phyloP scores from a whole-genome alignment of 1,140 invertebrate genomes.

The Cyrtorhinus lividipennis region DNA sequence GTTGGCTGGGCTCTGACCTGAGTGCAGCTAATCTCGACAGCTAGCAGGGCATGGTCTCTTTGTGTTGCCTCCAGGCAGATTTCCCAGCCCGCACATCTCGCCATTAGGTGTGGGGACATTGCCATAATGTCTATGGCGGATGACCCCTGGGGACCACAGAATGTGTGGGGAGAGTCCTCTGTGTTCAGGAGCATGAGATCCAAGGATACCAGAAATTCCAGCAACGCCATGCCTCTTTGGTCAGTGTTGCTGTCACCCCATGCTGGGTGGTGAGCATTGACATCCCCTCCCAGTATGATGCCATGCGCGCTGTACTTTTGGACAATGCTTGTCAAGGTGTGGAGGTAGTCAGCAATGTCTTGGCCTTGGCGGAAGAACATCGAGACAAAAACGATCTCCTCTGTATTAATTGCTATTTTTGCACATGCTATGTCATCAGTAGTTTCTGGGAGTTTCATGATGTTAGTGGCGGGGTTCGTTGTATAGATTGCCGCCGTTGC shows the following conservation, averaged over 20 bases:
- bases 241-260: not conserved
- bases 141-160: not conserved
- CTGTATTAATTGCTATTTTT: not conserved
- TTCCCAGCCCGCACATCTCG: not conserved
- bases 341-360: not conserved
- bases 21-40: not conserved
- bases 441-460: not conserved
- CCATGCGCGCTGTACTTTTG: not conserved
- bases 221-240: not conserved
- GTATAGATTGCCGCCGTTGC: too few relatives aligned
- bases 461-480: not conserved
- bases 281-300: not conserved
- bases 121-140: too few relatives aligned
- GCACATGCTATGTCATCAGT: not conserved
- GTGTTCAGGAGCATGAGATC: not conserved
- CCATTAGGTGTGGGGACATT: not conserved
- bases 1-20: not conserved
- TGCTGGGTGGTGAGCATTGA: not conserved
- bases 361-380: not conserved
- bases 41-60: not conserved
- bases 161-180: not conserved
- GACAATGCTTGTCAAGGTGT: not conserved
- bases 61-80: not conserved
- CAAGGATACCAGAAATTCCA: not conserved
- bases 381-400: not conserved